Evolutionary conservation across 2,888 invertebrate species (phyloP).

Genomic region (Aspidapion aeneum): DNA sequence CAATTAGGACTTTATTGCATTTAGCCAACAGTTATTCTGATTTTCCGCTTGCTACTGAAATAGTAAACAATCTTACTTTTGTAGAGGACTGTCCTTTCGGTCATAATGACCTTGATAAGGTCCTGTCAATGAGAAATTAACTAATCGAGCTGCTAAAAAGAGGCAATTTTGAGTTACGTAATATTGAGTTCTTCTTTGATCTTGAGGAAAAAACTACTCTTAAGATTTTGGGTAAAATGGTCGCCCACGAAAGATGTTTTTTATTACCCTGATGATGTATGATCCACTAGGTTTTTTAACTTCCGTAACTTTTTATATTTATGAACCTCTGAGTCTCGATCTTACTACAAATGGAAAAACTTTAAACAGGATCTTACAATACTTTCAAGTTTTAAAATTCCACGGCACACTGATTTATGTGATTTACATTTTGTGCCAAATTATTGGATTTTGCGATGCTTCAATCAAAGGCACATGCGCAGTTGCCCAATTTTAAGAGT

Average conservation of each 20-base stretch:
- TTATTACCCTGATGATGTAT: not conserved
- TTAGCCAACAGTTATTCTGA: not conserved
- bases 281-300: too few species aligned
- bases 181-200: not conserved
- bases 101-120: not conserved
- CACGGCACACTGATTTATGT: not conserved
- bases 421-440: not conserved
- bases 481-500: not conserved
- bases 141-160: not conserved
- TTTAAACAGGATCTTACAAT: not conserved
- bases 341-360: not conserved
- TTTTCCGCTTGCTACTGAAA: not conserved
- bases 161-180: not conserved
- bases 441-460: not conserved
- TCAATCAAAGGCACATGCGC: not conserved
- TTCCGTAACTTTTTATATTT: too few species aligned
- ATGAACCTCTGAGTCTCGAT: too few species aligned
- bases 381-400: not conserved
- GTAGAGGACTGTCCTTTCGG: constrained; percentile 2
- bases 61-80: not conserved
- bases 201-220: not conserved
- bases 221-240: not conserved
- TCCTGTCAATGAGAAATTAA: not conserved
- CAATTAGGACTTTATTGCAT: not conserved
- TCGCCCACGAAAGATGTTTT: not conserved